Base-by-base conservation (phyloP, 2,888 invertebrate genomes). In the Dromius quadrimaculatus region DNA sequence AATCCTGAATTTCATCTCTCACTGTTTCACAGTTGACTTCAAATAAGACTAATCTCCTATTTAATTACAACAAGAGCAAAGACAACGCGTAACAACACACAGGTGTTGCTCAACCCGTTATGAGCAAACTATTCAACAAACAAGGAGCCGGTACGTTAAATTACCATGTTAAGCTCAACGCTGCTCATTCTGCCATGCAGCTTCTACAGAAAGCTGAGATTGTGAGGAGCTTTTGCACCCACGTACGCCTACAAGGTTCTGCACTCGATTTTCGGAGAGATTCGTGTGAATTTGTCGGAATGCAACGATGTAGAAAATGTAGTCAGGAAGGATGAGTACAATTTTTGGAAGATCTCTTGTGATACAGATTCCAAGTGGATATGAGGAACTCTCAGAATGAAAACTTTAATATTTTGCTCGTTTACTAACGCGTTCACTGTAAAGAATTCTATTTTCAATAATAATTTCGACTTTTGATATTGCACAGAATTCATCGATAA, bases 51-150 rank as follows among this genome's bases (percentile, higher is more conserved):
- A 47, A 47, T 47, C 47, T 61, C 20, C 61, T 8, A 45, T 47
- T 64, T 64, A 64, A 64, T 64, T 64, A 64, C 64, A 61, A 61
- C 61, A 61, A 57, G 9, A 47, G 41, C 13, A 41, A 41, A 41
- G 41, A 41, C 41, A 47, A 32, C 57, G 17, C 11, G 32, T 20
- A 59, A 59, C 43, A 43, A 5, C 43, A 43, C 17, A 47, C 64
- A 64, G 64, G 64, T 64, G 64, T 15, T 64, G 32, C 17, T 8
- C 47, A 17, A 45, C 20, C 36, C 36, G 36, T 61, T 61, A 61
- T 61, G 61, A 61, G 61, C 38, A 61, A 61, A 61, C 61, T 20
- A 19, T 36, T 28, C 28, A 8, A 45, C 23, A 47, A 64, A 64
- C 64, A 64, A 64, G 47, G 47, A 47, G 19, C 41, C 64, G 47